Conservation (phyloP, 2,113 vertebrate species). For the mouse (Mus musculus) region GRCm39 chr6:99956501-99957000, state of each 20-base stretch:
- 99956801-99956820: background rate
- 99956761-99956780: background rate
- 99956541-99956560: background rate
- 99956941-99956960: slow-evolving; percentile 32
- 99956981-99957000: background rate
- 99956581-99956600: background rate
- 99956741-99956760: background rate
- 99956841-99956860: background rate
- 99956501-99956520: background rate
- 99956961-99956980: slow-evolving; percentile 46
- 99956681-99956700: background rate
- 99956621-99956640: background rate
- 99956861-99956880: background rate
- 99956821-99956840: background rate
- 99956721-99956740: background rate
- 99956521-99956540: background rate
- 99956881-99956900: background rate
- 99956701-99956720: background rate
- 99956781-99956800: background rate
- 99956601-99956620: background rate
- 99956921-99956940: background rate
- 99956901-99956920: background rate
- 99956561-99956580: background rate
- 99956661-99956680: background rate
- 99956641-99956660: background rate